Base-by-base conservation (phyloP, 2,888 invertebrate genomes). In the Gnatocerus cornutus region DNA sequence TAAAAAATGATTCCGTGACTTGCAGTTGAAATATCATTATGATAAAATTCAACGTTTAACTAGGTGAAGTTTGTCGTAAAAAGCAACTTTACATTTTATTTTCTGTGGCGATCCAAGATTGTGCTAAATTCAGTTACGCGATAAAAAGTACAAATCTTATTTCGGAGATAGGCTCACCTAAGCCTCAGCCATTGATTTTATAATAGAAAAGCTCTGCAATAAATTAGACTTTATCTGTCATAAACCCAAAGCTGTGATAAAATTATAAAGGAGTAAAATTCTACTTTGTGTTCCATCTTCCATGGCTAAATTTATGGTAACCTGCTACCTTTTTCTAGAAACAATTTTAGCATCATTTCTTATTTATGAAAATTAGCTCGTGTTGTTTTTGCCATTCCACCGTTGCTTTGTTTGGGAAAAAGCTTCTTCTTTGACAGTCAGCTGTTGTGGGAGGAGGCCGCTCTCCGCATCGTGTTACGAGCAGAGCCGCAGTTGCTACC, bases 401-500 rank as follows among this genome's bases (percentile, higher is more conserved):
- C 21, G 21, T 21, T 21, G 21, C 21, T 21, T 21, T 21, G 21
- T 21, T 4, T 21, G 2, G 41, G 13, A 41, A 41, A 41, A 10
- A n/a, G 16, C 46, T 1, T 21, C 21, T 58, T 62, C 55, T 69
- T 70, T 66, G 66, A 59, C 56, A 58, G 50, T 68, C 68, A 68
- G 66, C 70, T 66, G 66, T 66, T 66, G 69, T 67, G 70, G 69
- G 75, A 71, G 79, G 76, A 73, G 76, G 77, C 74, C 70, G 73
- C 74, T 73, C 73, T 77, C 77, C 77, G 79, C 74, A 77, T 71
- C 71, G 71, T 77, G 76, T 72, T 75, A 75, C 75, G 73, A 78
- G 74, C 77, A 76, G 77, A 78, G 78, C 78, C 79, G 80, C 78
- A 79, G 79, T 78, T 72, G 72, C 76, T 74, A 75, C 77, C 75